These are phyloP conservation scores for Balearica regulorum DNA, from an alignment of 2,797 vertebrate species.

Conservation along the genomic window DNA sequence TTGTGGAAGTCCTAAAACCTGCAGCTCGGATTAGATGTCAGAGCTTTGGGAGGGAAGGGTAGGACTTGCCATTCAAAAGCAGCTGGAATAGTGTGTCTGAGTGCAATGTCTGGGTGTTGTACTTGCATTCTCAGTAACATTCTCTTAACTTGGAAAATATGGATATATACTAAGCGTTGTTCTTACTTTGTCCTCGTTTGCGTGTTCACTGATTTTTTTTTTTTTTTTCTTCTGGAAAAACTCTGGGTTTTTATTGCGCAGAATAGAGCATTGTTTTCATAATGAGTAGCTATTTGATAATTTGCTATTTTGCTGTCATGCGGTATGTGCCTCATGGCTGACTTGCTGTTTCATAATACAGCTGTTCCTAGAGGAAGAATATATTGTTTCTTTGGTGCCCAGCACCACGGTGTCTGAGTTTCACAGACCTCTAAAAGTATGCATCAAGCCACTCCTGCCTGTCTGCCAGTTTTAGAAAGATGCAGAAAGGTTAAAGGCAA, in stretches of 20 bases:
- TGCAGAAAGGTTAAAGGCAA: neutral
- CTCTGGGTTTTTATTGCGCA: neutral
- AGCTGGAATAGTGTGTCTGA: neutral
- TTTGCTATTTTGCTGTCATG: constrained; percentile 16
- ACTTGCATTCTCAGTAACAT: neutral
- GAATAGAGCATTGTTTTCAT: constrained; percentile 30
- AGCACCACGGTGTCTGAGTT: neutral
- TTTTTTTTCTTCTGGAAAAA: neutral
- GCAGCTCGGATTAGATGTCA: neutral
- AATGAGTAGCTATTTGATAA: constrained; percentile 41
- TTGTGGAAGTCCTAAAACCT: neutral
- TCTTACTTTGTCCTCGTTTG: constrained; percentile 1
- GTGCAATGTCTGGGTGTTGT: neutral
- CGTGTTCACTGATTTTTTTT: neutral
- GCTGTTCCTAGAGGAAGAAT: neutral
- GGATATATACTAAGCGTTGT: neutral
- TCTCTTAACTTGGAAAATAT: neutral
- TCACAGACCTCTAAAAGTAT: neutral
- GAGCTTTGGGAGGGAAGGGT: neutral
- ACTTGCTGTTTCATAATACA: neutral
- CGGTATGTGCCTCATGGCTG: neutral
- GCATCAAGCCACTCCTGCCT: neutral
- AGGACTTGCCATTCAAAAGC: neutral
- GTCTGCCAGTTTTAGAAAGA: neutral
- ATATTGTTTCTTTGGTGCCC: neutral